phyloP scores from a whole-genome alignment of 1,140 invertebrate genomes.

The Oscheius sp. region DNA sequence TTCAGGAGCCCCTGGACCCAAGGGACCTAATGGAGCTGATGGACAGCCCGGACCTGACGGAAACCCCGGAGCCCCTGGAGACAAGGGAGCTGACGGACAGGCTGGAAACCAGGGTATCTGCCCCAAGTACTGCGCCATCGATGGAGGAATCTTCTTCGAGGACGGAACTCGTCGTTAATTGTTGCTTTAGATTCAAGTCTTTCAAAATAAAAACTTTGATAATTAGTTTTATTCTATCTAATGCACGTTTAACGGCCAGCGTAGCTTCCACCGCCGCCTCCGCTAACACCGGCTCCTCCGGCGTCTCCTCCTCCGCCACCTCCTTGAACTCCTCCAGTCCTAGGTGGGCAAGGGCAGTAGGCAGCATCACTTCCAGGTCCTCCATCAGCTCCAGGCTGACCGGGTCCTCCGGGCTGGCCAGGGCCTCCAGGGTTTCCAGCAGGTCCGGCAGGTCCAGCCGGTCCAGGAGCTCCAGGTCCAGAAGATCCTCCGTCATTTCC shows the following conservation, averaged over 20 bases:
- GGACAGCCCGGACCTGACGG: constrained; percentile 35
- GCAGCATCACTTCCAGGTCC: constrained; percentile 6
- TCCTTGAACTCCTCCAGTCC: constrained; percentile 1
- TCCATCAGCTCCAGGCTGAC: constrained; percentile 18
- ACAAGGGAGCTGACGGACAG: constrained; percentile 24
- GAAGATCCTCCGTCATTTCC: not conserved
- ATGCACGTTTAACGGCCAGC: not conserved
- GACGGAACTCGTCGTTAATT: constrained; percentile 2
- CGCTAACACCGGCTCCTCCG: not conserved
- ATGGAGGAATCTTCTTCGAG: not conserved
- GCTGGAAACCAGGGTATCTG: constrained; percentile 46
- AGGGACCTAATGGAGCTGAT: constrained; percentile 36
- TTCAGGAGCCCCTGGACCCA: constrained; percentile 18
- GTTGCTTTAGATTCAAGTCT: constrained; percentile 4
- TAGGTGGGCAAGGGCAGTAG: too few relatives aligned
- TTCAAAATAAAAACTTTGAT: constrained; percentile 6
- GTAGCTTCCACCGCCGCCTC: not conserved
- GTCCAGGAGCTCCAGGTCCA: constrained; percentile 14
- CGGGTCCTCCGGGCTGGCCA: not conserved
- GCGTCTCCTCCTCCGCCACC: too few relatives aligned
- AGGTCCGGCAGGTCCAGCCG: constrained; percentile 16
- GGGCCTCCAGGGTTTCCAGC: not conserved
- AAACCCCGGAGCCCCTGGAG: constrained; percentile 39
- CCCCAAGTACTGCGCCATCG: not conserved
- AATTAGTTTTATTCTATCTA: constrained; percentile 7